These are phyloP conservation scores for Drosophila sucinea DNA, from an alignment of 1,140 invertebrate species.

Conservation along the genomic window DNA sequence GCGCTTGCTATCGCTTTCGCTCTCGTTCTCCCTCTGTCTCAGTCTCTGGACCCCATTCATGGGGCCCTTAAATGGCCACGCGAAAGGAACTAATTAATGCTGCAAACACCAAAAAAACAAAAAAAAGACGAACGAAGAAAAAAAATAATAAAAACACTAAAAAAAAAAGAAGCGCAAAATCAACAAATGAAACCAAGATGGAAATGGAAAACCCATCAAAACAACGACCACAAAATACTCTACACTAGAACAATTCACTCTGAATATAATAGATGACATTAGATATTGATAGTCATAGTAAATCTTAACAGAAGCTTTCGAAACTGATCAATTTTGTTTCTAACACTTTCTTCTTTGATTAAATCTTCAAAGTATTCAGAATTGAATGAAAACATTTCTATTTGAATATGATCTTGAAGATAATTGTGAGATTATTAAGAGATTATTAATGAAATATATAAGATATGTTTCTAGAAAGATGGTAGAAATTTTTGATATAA, in stretches of 20 bases:
- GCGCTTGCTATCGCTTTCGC: not conserved
- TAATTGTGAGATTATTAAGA: no score
- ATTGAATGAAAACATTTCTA: no score
- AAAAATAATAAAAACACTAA: slow-evolving; percentile 1
- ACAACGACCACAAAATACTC: slow-evolving; percentile 32
- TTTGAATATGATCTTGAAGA: no score
- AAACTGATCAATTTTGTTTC: no score
- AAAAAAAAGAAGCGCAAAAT: slow-evolving; percentile 33
- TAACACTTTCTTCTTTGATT: no score
- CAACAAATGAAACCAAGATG: slow-evolving; percentile 68
- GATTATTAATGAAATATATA: no score
- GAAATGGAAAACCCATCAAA: not conserved
- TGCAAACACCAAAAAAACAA: slow-evolving; percentile 47
- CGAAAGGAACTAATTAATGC: slow-evolving; percentile 76
- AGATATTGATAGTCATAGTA: no score
- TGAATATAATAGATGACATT: no score
- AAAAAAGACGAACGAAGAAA: not conserved
- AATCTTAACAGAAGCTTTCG: no score
- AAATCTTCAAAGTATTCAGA: no score
- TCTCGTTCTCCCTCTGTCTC: not conserved
- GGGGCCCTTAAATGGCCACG: slow-evolving; percentile 55
- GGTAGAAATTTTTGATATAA: no score
- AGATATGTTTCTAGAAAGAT: no score
- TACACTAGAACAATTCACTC: not conserved
- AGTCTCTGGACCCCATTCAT: slow-evolving; percentile 14